These are phyloP conservation scores for Pachymerium ferrugineum DNA, from an alignment of 2,888 invertebrate genomes.

Conservation along the genomic window DNA sequence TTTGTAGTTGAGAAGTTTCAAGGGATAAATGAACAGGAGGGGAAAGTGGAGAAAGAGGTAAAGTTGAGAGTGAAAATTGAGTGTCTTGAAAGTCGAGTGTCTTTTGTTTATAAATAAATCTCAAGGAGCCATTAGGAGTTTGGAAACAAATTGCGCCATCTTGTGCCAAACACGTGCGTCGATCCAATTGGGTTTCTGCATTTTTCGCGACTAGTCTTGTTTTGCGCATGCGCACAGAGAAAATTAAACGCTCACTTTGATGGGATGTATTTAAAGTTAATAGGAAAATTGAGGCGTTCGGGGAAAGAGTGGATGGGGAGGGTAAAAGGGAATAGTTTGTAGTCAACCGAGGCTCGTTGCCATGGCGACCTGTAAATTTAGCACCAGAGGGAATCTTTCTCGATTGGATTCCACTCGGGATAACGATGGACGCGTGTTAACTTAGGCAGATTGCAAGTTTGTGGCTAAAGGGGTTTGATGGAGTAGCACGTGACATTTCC, in stretches of 20 bases:
- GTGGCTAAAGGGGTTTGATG: constrained; percentile 13
- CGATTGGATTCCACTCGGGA: constrained; percentile 10
- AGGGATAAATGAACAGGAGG: too few relatives aligned
- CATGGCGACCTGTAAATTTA: constrained; percentile 14
- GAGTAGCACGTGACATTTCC: not conserved
- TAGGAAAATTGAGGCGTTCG: constrained; percentile 17
- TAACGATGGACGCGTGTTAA: constrained; percentile 14
- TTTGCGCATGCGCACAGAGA: constrained; percentile 4
- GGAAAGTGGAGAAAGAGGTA: too few relatives aligned
- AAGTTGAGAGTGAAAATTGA: too few relatives aligned
- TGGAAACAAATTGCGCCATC: constrained; percentile 17
- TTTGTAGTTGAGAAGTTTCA: too few relatives aligned
- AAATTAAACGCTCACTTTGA: constrained; percentile 10
- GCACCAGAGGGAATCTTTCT: constrained; percentile 17
- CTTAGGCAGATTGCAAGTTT: constrained; percentile 18
- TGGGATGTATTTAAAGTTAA: constrained; percentile 11
- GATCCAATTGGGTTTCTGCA: not conserved
- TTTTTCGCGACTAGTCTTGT: not conserved
- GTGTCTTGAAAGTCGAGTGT: not conserved
- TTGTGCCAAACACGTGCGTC: constrained; percentile 17
- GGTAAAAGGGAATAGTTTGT: too few relatives aligned
- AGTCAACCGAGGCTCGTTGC: constrained; percentile 2
- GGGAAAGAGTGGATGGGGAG: not conserved
- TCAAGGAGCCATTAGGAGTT: not conserved
- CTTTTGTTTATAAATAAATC: constrained; percentile 20